Evolutionary conservation across 1,140 invertebrate species (phyloP).

Genomic region (Chironomus tepperi): DNA sequence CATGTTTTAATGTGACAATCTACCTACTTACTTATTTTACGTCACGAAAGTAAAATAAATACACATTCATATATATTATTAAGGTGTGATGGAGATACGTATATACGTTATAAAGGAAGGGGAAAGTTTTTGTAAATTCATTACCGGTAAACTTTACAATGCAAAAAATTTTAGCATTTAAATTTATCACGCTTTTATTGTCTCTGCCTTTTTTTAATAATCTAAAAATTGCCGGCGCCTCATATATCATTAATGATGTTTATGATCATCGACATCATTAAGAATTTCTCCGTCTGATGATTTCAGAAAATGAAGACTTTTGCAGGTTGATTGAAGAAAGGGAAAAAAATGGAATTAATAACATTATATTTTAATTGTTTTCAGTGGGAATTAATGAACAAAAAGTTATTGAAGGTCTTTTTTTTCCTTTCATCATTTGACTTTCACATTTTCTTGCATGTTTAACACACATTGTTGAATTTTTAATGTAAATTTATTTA

Average conservation of each 20-base stretch:
- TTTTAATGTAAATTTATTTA: not conserved
- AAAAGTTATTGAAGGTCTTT: constrained; percentile 1
- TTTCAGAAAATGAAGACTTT: too few relatives aligned
- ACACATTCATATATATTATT: not conserved
- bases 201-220: too few relatives aligned
- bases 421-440: constrained; percentile 11
- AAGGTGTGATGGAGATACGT: not conserved
- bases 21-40: not conserved
- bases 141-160: not conserved
- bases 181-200: not conserved
- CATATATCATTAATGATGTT: too few relatives aligned
- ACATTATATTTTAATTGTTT: not conserved
- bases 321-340: too few relatives aligned
- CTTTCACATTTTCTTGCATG: constrained; percentile 1
- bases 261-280: too few relatives aligned
- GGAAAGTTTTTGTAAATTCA: not conserved
- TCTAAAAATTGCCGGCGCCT: too few relatives aligned
- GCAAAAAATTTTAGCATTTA: not conserved
- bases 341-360: too few relatives aligned
- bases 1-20: not conserved
- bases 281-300: too few relatives aligned
- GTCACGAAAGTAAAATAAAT: not conserved
- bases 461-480: not conserved
- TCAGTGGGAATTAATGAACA: not conserved
- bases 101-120: not conserved